Evolutionary conservation across 2,797 vertebrate genomes (phyloP).

Genomic region (Pseudochromis fuscus): DNA sequence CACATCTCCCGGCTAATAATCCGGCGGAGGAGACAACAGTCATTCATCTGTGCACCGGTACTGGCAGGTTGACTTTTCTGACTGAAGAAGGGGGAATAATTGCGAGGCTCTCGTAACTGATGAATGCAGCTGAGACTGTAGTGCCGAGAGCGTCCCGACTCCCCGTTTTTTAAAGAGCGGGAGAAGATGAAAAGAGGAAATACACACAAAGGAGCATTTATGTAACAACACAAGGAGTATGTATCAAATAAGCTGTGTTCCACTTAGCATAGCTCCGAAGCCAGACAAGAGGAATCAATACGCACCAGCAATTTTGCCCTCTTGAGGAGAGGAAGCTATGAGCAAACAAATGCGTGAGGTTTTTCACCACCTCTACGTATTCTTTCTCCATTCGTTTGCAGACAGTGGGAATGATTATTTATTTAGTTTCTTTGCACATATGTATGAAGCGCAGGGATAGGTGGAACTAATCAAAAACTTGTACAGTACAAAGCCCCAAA

Average conservation of each 20-base stretch:
- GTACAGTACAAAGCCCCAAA: slow-evolving; percentile 32
- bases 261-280: slow-evolving; percentile 67
- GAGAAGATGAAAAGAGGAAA: slow-evolving; percentile 72
- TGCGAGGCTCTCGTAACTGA: slow-evolving; percentile 69
- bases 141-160: slow-evolving; percentile 54
- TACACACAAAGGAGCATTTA: slow-evolving; percentile 75
- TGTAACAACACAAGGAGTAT: slow-evolving; percentile 72
- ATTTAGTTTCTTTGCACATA: background rate
- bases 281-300: slow-evolving; percentile 63
- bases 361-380: slow-evolving; percentile 36
- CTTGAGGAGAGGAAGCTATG: slow-evolving; percentile 54
- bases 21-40: slow-evolving; percentile 74
- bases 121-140: slow-evolving; percentile 68
- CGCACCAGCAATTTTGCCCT: slow-evolving; percentile 56
- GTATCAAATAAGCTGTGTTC: slow-evolving; percentile 74
- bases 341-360: slow-evolving; percentile 65
- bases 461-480: slow-evolving; percentile 56
- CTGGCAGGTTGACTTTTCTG: slow-evolving; percentile 78
- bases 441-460: slow-evolving; percentile 15
- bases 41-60: slow-evolving; percentile 73
- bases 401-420: slow-evolving; percentile 21
- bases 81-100: slow-evolving; percentile 78
- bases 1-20: slow-evolving; percentile 79
- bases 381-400: slow-evolving; percentile 21
- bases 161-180: slow-evolving; percentile 1